A percentile compares a stretch with the other conserved stretches of the same genome.
Evolutionary conservation across 2,113 vertebrate species (phyloP).

Genomic region (Lutjanus erythropterus): DNA sequence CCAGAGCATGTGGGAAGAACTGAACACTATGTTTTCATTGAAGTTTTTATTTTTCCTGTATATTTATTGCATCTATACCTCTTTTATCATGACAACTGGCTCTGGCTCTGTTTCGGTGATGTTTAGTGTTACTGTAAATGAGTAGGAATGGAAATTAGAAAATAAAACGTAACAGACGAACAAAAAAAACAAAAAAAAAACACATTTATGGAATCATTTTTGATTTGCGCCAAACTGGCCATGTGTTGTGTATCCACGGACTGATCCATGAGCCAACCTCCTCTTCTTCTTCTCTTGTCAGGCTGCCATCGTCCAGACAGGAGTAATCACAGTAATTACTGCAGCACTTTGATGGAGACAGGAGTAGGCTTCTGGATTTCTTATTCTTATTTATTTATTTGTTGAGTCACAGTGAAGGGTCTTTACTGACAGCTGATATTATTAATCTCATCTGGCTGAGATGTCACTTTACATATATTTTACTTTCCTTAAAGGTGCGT

Average conservation of each 20-base stretch:
- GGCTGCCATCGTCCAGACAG: neutral
- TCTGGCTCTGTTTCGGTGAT: neutral
- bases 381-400: neutral
- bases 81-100: neutral
- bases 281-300: neutral
- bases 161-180: neutral
- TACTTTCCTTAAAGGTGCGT: neutral
- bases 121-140: neutral
- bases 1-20: neutral
- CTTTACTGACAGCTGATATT: neutral
- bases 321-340: neutral
- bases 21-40: neutral
- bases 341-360: neutral
- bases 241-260: conserved; percentile 12
- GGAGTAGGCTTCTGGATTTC: neutral
- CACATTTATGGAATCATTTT: neutral
- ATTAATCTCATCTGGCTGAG: neutral
- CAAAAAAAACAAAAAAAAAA: neutral
- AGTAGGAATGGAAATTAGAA: neutral
- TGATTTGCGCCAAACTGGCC: neutral
- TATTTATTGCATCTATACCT: neutral
- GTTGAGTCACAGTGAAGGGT: neutral
- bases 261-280: conserved; percentile 1
- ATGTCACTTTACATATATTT: no score
- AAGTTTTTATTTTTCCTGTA: neutral